Percentiles rank a stretch among this genome's conserved stretches.
phyloP scores from a whole-genome alignment of 2,888 invertebrate species.

The Drosophila siamana region DNA sequence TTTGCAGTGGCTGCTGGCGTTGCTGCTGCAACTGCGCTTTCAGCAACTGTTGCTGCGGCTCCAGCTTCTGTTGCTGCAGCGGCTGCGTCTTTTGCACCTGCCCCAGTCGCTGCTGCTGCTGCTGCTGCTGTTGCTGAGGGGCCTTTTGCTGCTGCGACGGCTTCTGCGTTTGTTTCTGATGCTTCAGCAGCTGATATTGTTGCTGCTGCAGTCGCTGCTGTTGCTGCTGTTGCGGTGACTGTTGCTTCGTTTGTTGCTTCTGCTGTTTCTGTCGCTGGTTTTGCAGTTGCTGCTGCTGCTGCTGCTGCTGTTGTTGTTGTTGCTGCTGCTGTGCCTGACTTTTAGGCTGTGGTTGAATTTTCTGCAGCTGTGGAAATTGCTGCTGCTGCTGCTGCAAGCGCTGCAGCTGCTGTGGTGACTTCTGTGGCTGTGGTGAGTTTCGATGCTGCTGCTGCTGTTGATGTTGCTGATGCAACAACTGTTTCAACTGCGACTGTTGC shows the following conservation, averaged over 20 bases:
- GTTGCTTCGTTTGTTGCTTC: neutral
- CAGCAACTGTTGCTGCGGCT: too few species aligned
- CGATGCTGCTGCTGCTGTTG: neutral
- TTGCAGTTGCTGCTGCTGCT: neutral
- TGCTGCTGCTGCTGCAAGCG: neutral
- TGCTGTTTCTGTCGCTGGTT: neutral
- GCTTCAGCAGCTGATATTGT: neutral
- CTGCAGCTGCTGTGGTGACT: neutral
- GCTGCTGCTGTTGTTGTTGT: neutral
- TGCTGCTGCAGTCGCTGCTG: neutral
- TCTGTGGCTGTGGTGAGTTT: neutral
- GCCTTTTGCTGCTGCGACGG: neutral
- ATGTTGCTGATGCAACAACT: neutral
- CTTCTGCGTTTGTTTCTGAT: too few species aligned
- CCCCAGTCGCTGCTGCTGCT: neutral
- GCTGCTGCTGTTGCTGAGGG: too few species aligned
- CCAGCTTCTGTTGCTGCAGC: neutral
- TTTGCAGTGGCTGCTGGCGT: too few species aligned
- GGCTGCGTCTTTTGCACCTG: neutral
- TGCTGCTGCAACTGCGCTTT: neutral
- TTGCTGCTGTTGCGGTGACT: neutral
- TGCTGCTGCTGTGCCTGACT: too few species aligned
- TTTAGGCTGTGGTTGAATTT: too few species aligned
- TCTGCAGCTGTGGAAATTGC: too few species aligned
- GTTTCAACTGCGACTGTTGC: neutral